Evolutionary conservation across 2,797 vertebrate species (phyloP), one percentile per base, ranked within the genome.

Genomic region (Esox lucius): DNA sequence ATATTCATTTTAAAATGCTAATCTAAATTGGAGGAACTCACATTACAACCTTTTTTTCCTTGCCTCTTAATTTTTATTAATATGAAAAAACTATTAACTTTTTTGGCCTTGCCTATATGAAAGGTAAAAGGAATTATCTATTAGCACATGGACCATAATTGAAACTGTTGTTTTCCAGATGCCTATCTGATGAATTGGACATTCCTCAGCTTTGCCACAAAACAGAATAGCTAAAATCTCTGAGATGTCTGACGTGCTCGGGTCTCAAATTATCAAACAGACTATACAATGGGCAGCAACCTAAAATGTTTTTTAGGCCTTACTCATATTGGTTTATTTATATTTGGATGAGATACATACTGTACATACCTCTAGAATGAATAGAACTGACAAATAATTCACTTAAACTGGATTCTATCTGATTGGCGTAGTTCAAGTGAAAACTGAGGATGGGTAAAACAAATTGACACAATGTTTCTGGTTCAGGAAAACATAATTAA

Each of bases 201-300:
- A 46, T 46, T 46, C 42, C 12, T 11, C 1, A 11, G 12, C 42
- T 46, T 46, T 46, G 72, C 81, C 68, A 35, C 51, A 31, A 53
- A 76, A 74, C 28, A 51, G 75, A 85, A 87, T 82, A 59, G 80
- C 77, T 49, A 8, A 80, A 73, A 77, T 86, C 12, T 67, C 71
- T 56, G 51, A 77, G 74, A 91, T 91, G 71, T 81, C 80, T 74
- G 33, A 31, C 70, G 79, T 89, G 61, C 76, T 62, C 88, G 46
- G 16, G 74, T 39, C 0, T 46, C 48, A 8, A 56, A 68, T 62
- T 74, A 74, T 48, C 33, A 17, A 17, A 9, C 3, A 16, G 62
- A 15, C 83, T 85, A 80, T 70, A 59, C 78, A 80, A 86, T 33
- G 19, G 8, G 24, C 69, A 7, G 33, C 28, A 68, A 73, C 46